phyloP scores from a whole-genome alignment of 2,113 vertebrate genomes.

The Campylomormyrus tamandua region DNA sequence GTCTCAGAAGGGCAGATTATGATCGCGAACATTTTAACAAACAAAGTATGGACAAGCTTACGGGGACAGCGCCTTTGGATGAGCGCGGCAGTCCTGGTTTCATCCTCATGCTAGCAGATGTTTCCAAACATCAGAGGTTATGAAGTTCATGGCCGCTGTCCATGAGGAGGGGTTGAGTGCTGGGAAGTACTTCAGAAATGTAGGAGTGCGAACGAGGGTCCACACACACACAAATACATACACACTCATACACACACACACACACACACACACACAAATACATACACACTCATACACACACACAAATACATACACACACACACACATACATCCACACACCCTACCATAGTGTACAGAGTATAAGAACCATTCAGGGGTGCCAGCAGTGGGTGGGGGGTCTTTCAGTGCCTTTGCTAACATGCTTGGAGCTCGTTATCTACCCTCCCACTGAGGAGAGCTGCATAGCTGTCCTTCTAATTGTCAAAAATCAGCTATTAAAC shows the following conservation, averaged over 20 bases:
- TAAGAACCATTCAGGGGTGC: not conserved
- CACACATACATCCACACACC: not conserved
- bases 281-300: not conserved
- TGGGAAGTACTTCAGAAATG: not conserved
- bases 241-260: not conserved
- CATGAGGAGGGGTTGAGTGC: not conserved
- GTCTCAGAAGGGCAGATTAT: not conserved
- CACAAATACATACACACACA: not conserved
- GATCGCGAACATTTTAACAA: not conserved
- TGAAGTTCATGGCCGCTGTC: not conserved
- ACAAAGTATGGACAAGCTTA: not conserved
- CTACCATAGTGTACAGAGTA: not conserved
- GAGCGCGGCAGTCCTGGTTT: not conserved
- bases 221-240: not conserved
- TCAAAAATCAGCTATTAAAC: conserved; percentile 14
- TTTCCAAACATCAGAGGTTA: not conserved
- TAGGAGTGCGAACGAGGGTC: not conserved
- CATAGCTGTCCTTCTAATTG: conserved; percentile 8
- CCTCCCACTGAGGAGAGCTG: not conserved
- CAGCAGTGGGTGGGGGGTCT: not conserved
- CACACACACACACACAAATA: not conserved
- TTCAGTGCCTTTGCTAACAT: not conserved
- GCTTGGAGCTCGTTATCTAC: conserved; percentile 1
- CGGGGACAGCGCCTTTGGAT: not conserved
- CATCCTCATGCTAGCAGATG: not conserved